Conservation (phyloP, 2,113 vertebrate species). For the Oxyura jamaicensis region DNA sequence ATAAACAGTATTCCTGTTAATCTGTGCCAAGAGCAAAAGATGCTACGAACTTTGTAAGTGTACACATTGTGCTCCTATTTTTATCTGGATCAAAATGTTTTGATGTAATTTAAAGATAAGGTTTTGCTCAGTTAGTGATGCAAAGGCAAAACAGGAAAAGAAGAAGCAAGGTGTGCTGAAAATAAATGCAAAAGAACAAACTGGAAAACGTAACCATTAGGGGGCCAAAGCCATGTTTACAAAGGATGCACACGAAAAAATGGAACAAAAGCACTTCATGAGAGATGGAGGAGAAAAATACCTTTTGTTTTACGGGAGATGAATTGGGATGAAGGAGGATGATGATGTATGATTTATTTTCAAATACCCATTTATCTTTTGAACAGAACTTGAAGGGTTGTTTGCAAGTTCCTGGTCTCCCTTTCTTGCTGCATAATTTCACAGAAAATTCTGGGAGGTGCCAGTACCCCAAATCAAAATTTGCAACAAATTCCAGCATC, state of each 20-base stretch:
- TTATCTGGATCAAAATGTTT: not conserved
- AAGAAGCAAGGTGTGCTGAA: not conserved
- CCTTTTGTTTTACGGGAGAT: not conserved
- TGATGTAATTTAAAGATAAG: not conserved
- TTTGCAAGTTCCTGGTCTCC: not conserved
- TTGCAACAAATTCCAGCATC: not conserved
- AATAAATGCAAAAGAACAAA: not conserved
- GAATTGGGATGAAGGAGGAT: not conserved
- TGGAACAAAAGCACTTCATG: not conserved
- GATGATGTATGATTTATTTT: not conserved
- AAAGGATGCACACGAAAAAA: not conserved
- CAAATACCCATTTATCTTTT: not conserved
- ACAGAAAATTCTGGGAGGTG: not conserved
- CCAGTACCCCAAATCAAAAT: not conserved
- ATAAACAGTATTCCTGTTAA: conserved; percentile 86
- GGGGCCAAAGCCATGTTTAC: not conserved
- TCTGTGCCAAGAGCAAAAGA: conserved; percentile 90
- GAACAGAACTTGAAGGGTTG: not conserved
- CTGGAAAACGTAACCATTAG: not conserved
- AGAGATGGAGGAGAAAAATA: not conserved
- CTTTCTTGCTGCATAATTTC: not conserved
- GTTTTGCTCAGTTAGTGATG: not conserved
- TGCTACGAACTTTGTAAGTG: conserved; percentile 91
- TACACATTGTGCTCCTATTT: not conserved
- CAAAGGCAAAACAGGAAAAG: not conserved